phyloP scores from a whole-genome alignment of 2,888 invertebrate species.

The Trichopria drosophilae region DNA sequence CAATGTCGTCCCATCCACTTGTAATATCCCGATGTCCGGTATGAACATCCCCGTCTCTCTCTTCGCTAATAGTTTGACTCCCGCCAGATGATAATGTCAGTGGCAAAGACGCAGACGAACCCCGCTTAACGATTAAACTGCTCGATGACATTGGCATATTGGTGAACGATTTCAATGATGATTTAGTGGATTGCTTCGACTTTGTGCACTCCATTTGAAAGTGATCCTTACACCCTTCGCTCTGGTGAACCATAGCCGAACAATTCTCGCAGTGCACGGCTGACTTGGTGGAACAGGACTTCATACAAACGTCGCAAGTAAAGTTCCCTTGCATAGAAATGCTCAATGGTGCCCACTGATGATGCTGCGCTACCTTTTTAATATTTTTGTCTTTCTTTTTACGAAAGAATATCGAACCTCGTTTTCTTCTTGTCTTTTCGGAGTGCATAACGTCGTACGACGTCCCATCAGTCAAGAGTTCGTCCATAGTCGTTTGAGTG shows the following conservation, averaged over 20 bases:
- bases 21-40: slow-evolving; percentile 62
- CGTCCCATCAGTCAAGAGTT: slow-evolving; percentile 55
- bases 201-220: slow-evolving; percentile 77
- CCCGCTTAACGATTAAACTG: slow-evolving; percentile 49
- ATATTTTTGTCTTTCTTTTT: slow-evolving; percentile 88
- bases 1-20: slow-evolving; percentile 55
- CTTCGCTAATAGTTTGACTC: slow-evolving; percentile 71
- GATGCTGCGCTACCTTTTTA: slow-evolving; percentile 62
- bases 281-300: slow-evolving; percentile 77
- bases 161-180: slow-evolving; percentile 54
- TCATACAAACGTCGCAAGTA: slow-evolving; percentile 77
- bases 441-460: slow-evolving; percentile 71
- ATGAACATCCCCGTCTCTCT: slow-evolving; percentile 63
- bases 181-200: slow-evolving; percentile 59
- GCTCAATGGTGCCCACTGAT: slow-evolving; percentile 71
- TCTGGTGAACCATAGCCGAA: slow-evolving; percentile 83
- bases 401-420: slow-evolving; percentile 87
- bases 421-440: slow-evolving; percentile 78
- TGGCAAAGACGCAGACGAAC: slow-evolving; percentile 53
- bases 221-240: slow-evolving; percentile 81
- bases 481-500: slow-evolving; percentile 56
- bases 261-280: slow-evolving; percentile 86
- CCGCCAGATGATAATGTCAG: slow-evolving; percentile 47
- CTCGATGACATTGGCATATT: slow-evolving; percentile 47
- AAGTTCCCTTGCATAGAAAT: slow-evolving; percentile 68